These are phyloP conservation scores for Anolis sagrei DNA, from an alignment of 2,113 vertebrate species.

Conservation along the genomic window DNA sequence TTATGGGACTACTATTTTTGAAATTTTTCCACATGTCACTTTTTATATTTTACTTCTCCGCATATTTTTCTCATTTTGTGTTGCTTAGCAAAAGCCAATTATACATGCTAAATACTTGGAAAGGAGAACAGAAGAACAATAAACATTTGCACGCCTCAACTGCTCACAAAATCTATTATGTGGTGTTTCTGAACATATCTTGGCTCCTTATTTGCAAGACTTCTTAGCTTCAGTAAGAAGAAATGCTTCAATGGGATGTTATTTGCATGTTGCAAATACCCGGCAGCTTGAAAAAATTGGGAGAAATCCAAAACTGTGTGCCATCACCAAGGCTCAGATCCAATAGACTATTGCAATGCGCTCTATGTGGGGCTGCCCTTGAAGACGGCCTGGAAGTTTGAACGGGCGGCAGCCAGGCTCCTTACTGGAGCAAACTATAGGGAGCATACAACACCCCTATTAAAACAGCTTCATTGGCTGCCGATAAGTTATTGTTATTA, in stretches of 20 bases:
- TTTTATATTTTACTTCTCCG: background rate
- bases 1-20: background rate
- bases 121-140: background rate
- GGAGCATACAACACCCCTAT: too few species aligned
- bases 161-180: background rate
- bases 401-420: too few species aligned
- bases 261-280: background rate
- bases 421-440: too few species aligned
- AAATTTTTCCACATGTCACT: too few species aligned
- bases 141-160: background rate
- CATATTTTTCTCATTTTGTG: background rate
- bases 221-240: background rate
- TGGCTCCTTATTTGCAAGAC: background rate
- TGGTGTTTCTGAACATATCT: background rate
- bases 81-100: background rate
- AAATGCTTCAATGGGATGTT: background rate
- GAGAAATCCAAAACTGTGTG: background rate
- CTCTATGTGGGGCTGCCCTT: too few species aligned
- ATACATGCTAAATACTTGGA: background rate
- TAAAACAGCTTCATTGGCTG: too few species aligned
- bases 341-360: too few species aligned
- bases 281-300: background rate
- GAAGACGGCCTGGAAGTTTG: too few species aligned
- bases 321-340: background rate
- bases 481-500: too few species aligned